Conservation (phyloP, 1,140 invertebrate genomes). For the Drosophila truncata region DNA sequence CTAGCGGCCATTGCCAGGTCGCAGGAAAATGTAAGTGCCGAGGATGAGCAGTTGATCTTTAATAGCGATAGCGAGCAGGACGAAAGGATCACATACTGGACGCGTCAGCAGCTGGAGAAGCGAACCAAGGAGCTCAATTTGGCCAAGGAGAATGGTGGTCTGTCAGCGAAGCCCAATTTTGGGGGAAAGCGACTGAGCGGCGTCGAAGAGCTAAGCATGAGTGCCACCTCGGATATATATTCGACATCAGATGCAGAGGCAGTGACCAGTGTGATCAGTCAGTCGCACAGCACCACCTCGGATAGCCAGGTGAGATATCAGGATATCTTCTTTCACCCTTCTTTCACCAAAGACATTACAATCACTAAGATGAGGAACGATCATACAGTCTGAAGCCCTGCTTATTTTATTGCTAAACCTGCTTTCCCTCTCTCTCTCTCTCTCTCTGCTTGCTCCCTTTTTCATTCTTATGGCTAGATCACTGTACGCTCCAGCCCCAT, state of each 20-base stretch:
- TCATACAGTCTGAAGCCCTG: too few species aligned
- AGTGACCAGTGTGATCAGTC: constrained; percentile 87
- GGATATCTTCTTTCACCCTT: too few species aligned
- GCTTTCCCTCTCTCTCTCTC: constrained; percentile 1
- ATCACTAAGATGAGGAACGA: too few species aligned
- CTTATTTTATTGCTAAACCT: constrained; percentile 33
- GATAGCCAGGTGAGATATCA: constrained; percentile 88
- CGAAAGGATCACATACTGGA: constrained; percentile 89
- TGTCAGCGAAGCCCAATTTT: constrained; percentile 83
- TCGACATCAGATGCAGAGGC: constrained; percentile 85
- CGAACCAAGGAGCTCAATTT: constrained; percentile 89
- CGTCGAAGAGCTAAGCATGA: constrained; percentile 85
- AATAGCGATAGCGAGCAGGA: constrained; percentile 86
- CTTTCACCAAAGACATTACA: too few species aligned
- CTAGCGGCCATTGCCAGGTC: constrained; percentile 73
- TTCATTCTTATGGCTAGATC: constrained; percentile 68
- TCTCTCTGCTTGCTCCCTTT: background rate
- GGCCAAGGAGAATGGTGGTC: constrained; percentile 78
- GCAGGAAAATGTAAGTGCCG: constrained; percentile 70
- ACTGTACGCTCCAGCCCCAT: constrained; percentile 89
- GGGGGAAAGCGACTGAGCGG: constrained; percentile 73
- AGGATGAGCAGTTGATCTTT: constrained; percentile 78
- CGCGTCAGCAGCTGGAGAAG: constrained; percentile 88
- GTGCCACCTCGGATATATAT: constrained; percentile 84
- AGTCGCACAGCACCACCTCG: constrained; percentile 90